Conservation (phyloP, 2,888 invertebrate genomes). For the Lasioglossum calceatum region DNA sequence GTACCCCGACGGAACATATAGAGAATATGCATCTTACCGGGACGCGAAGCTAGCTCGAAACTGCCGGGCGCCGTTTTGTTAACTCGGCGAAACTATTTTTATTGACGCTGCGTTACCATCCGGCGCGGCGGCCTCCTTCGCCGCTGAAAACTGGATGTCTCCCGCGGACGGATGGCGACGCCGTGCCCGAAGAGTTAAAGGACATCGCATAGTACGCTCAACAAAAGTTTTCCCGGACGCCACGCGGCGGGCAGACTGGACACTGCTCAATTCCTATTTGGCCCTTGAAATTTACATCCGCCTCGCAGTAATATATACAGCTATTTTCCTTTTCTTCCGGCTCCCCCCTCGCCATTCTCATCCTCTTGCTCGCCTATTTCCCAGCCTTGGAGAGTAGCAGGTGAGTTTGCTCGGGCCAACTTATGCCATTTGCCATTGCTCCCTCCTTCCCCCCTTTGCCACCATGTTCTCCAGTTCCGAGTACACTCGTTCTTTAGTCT, state of each 20-base stretch:
- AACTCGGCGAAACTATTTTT: constrained; percentile 60
- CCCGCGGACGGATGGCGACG: not conserved
- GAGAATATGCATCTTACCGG: no score
- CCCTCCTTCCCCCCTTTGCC: constrained; percentile 11
- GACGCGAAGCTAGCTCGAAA: constrained; percentile 31
- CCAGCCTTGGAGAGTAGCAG: constrained; percentile 62
- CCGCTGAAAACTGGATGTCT: constrained; percentile 18
- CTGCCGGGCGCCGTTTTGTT: constrained; percentile 57
- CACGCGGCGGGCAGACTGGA: constrained; percentile 54
- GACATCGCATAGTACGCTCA: constrained; percentile 47
- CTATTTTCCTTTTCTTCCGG: constrained; percentile 40
- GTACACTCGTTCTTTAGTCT: constrained; percentile 67
- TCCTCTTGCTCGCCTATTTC: constrained; percentile 53
- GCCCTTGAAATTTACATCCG: constrained; percentile 63
- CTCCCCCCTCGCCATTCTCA: not conserved
- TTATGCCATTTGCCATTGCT: constrained; percentile 66
- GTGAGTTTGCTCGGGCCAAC: constrained; percentile 64
- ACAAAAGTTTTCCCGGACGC: constrained; percentile 51
- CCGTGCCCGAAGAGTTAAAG: constrained; percentile 46
- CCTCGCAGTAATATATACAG: constrained; percentile 30
- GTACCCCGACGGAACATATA: no score
- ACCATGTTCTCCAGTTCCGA: constrained; percentile 37
- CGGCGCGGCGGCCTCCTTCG: not conserved
- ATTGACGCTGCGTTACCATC: constrained; percentile 30
- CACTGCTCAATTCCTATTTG: constrained; percentile 64